phyloP scores from a whole-genome alignment of 2,797 vertebrate genomes.

The Euthynnus affinis region DNA sequence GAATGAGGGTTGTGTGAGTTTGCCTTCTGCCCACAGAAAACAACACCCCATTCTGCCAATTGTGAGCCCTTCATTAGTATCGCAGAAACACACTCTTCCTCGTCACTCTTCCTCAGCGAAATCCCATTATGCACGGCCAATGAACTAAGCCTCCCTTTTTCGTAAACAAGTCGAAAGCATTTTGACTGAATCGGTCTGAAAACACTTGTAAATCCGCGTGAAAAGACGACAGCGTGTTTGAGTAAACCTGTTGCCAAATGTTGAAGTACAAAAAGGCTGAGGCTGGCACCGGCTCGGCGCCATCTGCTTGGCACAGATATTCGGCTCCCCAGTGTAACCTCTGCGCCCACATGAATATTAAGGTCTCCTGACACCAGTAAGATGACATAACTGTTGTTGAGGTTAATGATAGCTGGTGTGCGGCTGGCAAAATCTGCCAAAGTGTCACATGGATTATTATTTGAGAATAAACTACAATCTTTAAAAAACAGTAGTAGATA shows the following conservation, averaged over 20 bases:
- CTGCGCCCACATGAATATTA: conserved; percentile 14
- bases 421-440: background rate
- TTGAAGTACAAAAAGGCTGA: conserved; percentile 4
- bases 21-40: conserved; percentile 36
- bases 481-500: background rate
- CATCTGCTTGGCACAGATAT: conserved; percentile 56
- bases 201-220: conserved; percentile 42
- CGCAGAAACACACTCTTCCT: conserved; percentile 50
- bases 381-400: conserved; percentile 23
- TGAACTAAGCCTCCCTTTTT: conserved; percentile 53
- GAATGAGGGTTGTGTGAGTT: conserved; percentile 22
- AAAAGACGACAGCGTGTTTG: conserved; percentile 44
- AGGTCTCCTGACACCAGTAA: conserved; percentile 23
- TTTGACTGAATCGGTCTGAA: conserved; percentile 48
- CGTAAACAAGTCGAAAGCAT: conserved; percentile 62
- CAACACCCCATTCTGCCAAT: conserved; percentile 59
- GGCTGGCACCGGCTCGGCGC: conserved; percentile 14
- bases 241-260: conserved; percentile 52
- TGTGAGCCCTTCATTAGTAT: conserved; percentile 39
- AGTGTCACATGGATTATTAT: background rate
- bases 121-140: conserved; percentile 60
- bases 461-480: background rate
- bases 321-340: background rate
- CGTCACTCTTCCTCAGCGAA: conserved; percentile 57
- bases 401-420: conserved; percentile 9